Base-by-base conservation (phyloP, 2,888 invertebrate genomes). In the Meandrusa payeni region DNA sequence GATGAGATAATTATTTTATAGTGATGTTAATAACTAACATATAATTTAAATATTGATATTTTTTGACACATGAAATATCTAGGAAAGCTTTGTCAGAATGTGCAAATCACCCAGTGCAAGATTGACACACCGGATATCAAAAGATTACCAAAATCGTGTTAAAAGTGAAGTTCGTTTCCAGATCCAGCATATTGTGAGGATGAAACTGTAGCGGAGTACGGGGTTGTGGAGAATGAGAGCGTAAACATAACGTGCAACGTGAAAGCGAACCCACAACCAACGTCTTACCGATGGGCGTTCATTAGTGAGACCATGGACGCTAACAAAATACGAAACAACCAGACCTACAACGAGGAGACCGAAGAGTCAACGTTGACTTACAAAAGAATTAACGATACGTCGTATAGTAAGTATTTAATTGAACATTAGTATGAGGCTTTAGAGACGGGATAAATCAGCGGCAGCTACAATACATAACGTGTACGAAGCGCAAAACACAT, bases 151-250 rank as follows among this genome's bases (percentile, higher is more conserved):
- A n/a, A n/a, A n/a, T n/a, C n/a, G n/a, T n/a, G n/a, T 15, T 15
- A 15, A 15, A 15, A 15, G 4, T 3, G 15, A 15, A n/a, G n/a
- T n/a, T n/a, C n/a, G n/a, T n/a, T n/a, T n/a, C 53, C n/a, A 87
- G 87, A 80, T 57, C 77, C 85, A 23, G 62, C 82, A 1, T 74
- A 67, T 47, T 87, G 87, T 49, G 66, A 64, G 53, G 74, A 82
- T 5, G 64, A 69, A 23, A 61, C 42, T 3, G 48, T 65, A 22
- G 49, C 62, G 1, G 78, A 82, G 52, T 87, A 76, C 40, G 86
- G 86, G 0, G 48, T 86, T 0, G 73, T 66, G 1, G 74, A 76
- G 26, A 68, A 70, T 28, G 80, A 81, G 28, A 64, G 65, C 1
- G 64, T 85, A 23, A 80, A 85, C 48, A 56, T 87, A 44, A 80